These are phyloP conservation scores for Timandra comae DNA, from an alignment of 2,888 invertebrate genomes.

Conservation along the genomic window DNA sequence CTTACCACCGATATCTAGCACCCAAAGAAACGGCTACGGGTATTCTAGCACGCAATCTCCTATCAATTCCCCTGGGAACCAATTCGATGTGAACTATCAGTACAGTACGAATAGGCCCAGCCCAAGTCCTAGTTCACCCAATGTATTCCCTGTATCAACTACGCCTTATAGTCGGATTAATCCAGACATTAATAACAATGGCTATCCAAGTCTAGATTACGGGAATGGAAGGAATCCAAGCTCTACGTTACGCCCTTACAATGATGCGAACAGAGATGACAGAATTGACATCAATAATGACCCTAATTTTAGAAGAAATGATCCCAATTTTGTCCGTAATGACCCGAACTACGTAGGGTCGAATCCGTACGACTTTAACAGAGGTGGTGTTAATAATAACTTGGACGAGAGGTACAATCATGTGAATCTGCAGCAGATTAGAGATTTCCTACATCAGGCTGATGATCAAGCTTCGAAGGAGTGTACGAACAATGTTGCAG, in stretches of 20 bases:
- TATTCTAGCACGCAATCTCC: slow-evolving; percentile 55
- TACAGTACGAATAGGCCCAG: slow-evolving; percentile 51
- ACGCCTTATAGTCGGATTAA: slow-evolving; percentile 55
- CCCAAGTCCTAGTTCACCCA: slow-evolving; percentile 36
- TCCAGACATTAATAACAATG: slow-evolving; percentile 68
- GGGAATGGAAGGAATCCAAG: slow-evolving; percentile 49
- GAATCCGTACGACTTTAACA: slow-evolving; percentile 62
- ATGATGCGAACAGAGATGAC: slow-evolving; percentile 55
- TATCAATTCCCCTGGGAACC: slow-evolving; percentile 60
- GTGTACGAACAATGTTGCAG: slow-evolving; percentile 90
- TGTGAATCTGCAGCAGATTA: slow-evolving; percentile 63
- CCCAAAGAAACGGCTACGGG: slow-evolving; percentile 49
- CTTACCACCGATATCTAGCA: slow-evolving; percentile 70
- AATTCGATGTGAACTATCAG: slow-evolving; percentile 54
- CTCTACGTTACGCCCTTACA: slow-evolving; percentile 47
- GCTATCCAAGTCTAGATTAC: slow-evolving; percentile 54
- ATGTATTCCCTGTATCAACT: slow-evolving; percentile 52
- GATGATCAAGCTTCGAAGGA: slow-evolving; percentile 87
- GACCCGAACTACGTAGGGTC: slow-evolving; percentile 63
- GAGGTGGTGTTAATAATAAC: slow-evolving; percentile 48
- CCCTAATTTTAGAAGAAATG: slow-evolving; percentile 64
- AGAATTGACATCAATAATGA: slow-evolving; percentile 66
- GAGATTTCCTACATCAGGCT: slow-evolving; percentile 80
- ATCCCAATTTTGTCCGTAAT: slow-evolving; percentile 69
- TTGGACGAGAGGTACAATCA: slow-evolving; percentile 63